Percentiles rank a stretch among this genome's conserved stretches.
Evolutionary conservation across 2,113 vertebrate species (phyloP).

Genomic region (Chauna torquata): DNA sequence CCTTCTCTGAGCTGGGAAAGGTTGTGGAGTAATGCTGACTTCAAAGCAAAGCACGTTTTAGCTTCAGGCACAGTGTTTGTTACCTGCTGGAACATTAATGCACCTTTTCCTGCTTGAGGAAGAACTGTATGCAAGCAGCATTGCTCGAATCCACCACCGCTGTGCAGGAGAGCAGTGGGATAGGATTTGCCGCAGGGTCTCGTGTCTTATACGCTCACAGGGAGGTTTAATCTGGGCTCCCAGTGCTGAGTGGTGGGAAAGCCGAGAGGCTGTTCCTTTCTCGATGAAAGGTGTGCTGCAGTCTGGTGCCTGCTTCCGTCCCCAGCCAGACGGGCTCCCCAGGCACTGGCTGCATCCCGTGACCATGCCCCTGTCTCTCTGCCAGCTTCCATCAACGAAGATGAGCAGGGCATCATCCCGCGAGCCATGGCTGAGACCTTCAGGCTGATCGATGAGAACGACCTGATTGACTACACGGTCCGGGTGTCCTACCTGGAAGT

Average conservation of each 20-base stretch:
- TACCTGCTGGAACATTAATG: background rate
- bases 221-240: background rate
- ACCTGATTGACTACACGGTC: conserved; percentile 89
- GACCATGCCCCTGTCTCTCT: background rate
- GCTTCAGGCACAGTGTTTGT: background rate
- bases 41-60: background rate
- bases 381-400: conserved; percentile 90
- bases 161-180: no score
- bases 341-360: rapidly evolving
- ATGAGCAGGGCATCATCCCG: conserved; percentile 94
- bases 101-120: background rate
- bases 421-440: conserved; percentile 94
- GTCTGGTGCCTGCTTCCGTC: background rate
- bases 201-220: background rate
- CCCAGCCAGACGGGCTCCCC: background rate
- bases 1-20: rapidly evolving
- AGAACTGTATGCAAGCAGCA: background rate
- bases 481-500: conserved; percentile 95
- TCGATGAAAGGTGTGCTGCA: rapidly evolving
- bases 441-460: conserved; percentile 94
- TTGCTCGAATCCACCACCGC: background rate
- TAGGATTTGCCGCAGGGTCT: background rate
- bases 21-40: background rate
- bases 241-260: background rate
- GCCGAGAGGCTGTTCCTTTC: background rate